phyloP scores from a whole-genome alignment of 2,888 invertebrate genomes.

The Ypsolopha sequella region DNA sequence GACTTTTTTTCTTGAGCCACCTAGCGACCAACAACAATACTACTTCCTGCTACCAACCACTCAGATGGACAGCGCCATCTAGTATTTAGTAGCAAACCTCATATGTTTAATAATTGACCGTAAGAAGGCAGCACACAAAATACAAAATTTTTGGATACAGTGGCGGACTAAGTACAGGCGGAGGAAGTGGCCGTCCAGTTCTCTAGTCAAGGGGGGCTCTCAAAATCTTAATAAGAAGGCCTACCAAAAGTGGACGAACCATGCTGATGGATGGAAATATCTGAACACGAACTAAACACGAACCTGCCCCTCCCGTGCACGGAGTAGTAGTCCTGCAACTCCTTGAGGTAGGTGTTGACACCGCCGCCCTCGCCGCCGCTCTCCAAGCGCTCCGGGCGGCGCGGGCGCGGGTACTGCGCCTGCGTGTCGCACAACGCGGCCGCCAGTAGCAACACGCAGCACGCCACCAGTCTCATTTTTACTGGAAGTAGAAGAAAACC shows the following conservation, averaged over 20 bases:
- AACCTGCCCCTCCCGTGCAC: constrained; percentile 60
- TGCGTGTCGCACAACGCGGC: constrained; percentile 41
- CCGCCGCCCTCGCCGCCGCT: constrained; percentile 21
- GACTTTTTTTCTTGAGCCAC: too few species aligned
- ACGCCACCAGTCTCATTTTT: constrained; percentile 37
- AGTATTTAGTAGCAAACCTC: background rate
- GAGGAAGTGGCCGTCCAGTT: too few species aligned
- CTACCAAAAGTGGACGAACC: too few species aligned
- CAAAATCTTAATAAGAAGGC: too few species aligned
- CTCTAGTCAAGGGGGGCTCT: too few species aligned
- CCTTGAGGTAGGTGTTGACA: constrained; percentile 53
- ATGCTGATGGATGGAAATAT: too few species aligned
- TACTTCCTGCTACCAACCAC: too few species aligned
- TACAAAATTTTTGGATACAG: too few species aligned
- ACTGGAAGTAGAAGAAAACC: too few species aligned
- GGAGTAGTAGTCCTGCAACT: constrained; percentile 56
- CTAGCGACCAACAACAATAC: too few species aligned
- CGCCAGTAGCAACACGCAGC: constrained; percentile 46
- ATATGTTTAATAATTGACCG: background rate
- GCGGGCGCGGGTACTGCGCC: constrained; percentile 56
- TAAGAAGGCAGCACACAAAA: too few species aligned
- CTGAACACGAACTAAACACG: background rate
- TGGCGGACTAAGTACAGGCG: too few species aligned
- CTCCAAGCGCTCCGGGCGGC: constrained; percentile 59
- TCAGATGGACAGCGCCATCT: background rate